Evolutionary conservation across 2,888 invertebrate genomes (phyloP), one percentile per base, ranked within the genome.

Genomic region (Andrena bicolor): DNA sequence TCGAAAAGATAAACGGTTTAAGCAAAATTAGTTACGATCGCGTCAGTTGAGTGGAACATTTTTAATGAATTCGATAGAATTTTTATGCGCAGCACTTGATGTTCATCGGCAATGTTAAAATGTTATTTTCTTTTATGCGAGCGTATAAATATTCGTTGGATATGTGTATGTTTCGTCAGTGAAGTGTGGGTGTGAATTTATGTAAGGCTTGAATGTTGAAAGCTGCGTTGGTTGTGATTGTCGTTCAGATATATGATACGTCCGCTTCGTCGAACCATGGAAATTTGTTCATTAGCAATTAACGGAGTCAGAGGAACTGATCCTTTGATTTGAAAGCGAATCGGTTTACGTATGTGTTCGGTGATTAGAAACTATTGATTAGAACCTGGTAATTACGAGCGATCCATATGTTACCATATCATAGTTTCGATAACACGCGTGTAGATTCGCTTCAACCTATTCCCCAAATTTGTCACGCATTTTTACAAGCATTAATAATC

Each of bases 321-420:
- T 64, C 71, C 61, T 48, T 75, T 69, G 82, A 80, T 63, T 75
- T 65, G n/a, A 56, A 49, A 56, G 32, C 48, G 61, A 75, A 49
- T 71, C 70, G 30, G 35, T 56, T 58, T 56, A 49, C 30, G 66
- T 65, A 56, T 69, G 56, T 63, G 58, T 72, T 32, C 58, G 41
- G 68, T 58, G 58, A 64, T 81, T 56, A 77, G 80, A 53, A 82
- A 80, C 71, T 72, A 80, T 76, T 70, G 80, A 80, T 76, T 72
- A 68, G 64, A 72, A 71, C 61, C n/a, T 60, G 63, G 48, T 28
- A 71, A 82, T 82, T 80, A 66, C 51, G 28, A 13, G 68, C 20
- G 61, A 49, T 51, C 60, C 30, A 28, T 49, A 41, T 41, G 41
- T 13, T 16, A 16, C 4, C 16, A 41, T 41, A 41, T 16, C 41